phyloP scores from a whole-genome alignment of 2,888 invertebrate species.

The Noctua janthina region DNA sequence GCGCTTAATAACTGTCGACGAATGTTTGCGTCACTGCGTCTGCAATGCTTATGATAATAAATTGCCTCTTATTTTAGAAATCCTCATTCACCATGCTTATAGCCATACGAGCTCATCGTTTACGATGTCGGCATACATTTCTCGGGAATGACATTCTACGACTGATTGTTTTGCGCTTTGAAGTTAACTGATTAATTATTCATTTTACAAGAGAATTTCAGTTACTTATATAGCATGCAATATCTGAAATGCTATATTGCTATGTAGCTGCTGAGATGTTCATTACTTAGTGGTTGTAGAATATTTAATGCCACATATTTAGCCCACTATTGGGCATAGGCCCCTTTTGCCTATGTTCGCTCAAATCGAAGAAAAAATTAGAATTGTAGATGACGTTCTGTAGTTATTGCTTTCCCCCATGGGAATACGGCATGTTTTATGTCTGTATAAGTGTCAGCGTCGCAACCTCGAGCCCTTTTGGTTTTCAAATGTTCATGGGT shows the following conservation, averaged over 20 bases:
- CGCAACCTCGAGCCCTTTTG: neutral
- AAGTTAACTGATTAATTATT: slow-evolving; percentile 58
- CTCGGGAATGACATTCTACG: slow-evolving; percentile 81
- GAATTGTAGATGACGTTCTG: neutral
- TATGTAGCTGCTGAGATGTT: neutral
- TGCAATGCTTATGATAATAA: slow-evolving; percentile 87
- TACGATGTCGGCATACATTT: slow-evolving; percentile 81
- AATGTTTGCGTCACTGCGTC: slow-evolving; percentile 87
- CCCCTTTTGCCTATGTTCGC: neutral
- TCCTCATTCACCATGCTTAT: slow-evolving; percentile 85
- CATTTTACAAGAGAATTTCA: slow-evolving; percentile 28
- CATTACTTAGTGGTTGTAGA: neutral
- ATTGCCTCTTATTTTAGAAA: slow-evolving; percentile 89
- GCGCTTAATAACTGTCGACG: slow-evolving; percentile 89
- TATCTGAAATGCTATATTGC: slow-evolving; percentile 11
- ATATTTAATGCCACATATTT: too few species aligned
- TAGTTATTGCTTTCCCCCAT: neutral
- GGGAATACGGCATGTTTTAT: neutral
- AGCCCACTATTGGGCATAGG: neutral
- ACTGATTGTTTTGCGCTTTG: slow-evolving; percentile 76
- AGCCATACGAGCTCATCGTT: slow-evolving; percentile 81
- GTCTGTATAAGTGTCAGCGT: neutral
- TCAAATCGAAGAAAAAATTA: neutral
- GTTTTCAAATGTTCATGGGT: neutral
- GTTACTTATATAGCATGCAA: neutral